phyloP scores from a whole-genome alignment of 2,113 vertebrate genomes.

The Ctenomys sociabilis region DNA sequence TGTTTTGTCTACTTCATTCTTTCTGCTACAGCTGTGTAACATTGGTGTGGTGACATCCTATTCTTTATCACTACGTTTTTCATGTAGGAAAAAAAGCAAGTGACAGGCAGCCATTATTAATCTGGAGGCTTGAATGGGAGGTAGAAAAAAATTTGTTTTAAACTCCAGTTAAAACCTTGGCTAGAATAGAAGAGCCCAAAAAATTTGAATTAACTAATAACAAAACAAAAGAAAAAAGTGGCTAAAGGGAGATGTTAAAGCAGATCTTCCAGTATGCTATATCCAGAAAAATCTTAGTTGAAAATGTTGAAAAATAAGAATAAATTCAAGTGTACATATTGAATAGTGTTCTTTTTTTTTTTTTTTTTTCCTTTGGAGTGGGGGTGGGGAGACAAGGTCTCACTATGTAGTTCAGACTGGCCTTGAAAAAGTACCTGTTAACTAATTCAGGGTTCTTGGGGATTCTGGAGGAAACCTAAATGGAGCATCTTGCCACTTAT shows the following conservation, averaged over 20 bases:
- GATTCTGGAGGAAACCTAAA: not conserved
- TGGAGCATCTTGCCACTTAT: not conserved
- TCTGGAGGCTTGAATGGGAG: conserved; percentile 4
- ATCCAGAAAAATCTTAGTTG: conserved; percentile 27
- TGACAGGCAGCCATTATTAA: conserved; percentile 45
- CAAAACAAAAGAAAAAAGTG: conserved; percentile 46
- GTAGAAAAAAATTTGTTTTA: not conserved
- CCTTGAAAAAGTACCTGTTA: not conserved
- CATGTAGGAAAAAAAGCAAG: conserved; percentile 46
- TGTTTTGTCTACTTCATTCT: conserved; percentile 1
- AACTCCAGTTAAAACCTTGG: conserved; percentile 33
- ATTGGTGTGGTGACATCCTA: not conserved
- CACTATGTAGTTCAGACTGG: not conserved
- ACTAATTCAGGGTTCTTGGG: conserved; percentile 7
- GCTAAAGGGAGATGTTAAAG: conserved; percentile 55
- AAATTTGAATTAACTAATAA: conserved; percentile 56
- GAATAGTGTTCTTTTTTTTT: not conserved
- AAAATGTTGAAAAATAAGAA: conserved; percentile 35
- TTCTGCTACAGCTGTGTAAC: conserved; percentile 58
- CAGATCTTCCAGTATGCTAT: not conserved
- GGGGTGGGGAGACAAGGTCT: not conserved
- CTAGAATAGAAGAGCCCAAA: conserved; percentile 16
- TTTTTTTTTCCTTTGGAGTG: no score
- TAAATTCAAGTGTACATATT: conserved; percentile 12
- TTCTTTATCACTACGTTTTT: conserved; percentile 23